Base-by-base conservation (phyloP, 2,113 vertebrate species). In the Oplegnathus fasciatus region DNA sequence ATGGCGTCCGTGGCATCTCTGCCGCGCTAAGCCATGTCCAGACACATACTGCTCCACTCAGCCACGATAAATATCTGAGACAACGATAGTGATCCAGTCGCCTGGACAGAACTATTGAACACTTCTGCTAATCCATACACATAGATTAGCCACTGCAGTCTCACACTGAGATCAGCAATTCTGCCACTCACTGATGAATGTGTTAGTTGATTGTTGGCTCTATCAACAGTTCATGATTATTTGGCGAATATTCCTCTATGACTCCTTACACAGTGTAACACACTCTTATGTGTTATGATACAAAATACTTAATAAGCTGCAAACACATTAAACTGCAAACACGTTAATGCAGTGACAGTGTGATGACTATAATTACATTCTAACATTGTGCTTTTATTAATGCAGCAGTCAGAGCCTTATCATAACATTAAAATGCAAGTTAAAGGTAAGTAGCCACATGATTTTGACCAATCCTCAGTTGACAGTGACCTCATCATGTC, bases 111-210 rank as follows among this genome's bases (percentile, higher is more conserved):
- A 88, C 52, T 91, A 89, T 91, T 85, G 92, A 90, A 86, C 90
- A 87, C 57, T 73, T 80, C 71, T 81, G 58, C 91, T 88, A 90
- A 95, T 95, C 93, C 90, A 93, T 92, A 91, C 80, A 30, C 88
- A 92, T 80, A 90, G 88, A 91, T 92, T 89, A 85, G 89, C 79
- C 73, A 77, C 84, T 80, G 89, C 87, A 46, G 87, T 84, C 88
- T 88, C 83, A 84, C 86, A 82, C 83, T 91, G 82, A 83, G 80
- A 92, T 94, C 93, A 94, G 88, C 92, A 87, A 32, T 90, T 89
- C 90, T 90, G 91, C 89, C 91, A 80, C 89, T 91, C 58, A 76
- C 78, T 92, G 92, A 93, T 91, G 71, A 81, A 94, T 89, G 88
- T 87, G 82, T 93, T 82, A 72, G 55, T 86, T 90, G 85, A 91